phyloP scores from a whole-genome alignment of 2,113 vertebrate genomes.

The Azemiops feae region DNA sequence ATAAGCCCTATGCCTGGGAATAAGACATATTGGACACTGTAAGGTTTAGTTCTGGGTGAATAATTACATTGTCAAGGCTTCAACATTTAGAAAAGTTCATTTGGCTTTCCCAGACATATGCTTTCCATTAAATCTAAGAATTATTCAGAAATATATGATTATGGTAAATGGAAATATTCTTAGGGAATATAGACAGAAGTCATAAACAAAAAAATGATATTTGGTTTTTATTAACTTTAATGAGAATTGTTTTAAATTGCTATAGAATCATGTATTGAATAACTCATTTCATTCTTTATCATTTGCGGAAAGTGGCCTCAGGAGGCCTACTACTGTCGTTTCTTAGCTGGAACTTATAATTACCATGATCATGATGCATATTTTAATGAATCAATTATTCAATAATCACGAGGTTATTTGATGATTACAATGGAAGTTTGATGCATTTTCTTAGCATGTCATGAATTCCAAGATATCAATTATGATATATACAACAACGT shows the following conservation, averaged over 20 bases:
- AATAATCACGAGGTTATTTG: constrained; percentile 10
- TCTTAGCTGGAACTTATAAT: neutral
- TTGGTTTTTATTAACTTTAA: constrained; percentile 22
- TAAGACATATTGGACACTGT: neutral
- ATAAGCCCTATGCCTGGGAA: neutral
- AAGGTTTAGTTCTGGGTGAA: neutral
- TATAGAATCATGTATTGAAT: neutral
- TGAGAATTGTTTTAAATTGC: neutral
- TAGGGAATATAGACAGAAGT: constrained; percentile 19
- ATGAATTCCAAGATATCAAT: neutral
- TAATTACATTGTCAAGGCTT: constrained; percentile 36
- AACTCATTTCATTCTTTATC: neutral
- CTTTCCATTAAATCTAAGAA: constrained; percentile 26
- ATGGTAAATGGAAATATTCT: constrained; percentile 6
- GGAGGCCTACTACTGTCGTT: neutral
- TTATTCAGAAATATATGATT: constrained; percentile 42
- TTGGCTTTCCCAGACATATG: constrained; percentile 42
- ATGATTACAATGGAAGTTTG: constrained; percentile 8
- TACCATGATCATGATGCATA: neutral
- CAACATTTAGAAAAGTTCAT: constrained; percentile 39
- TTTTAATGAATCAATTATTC: neutral
- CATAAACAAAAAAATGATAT: constrained; percentile 21
- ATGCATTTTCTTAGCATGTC: neutral
- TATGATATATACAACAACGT: neutral
- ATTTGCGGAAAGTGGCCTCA: neutral